Percentiles rank a stretch among this genome's conserved stretches.
Conservation (phyloP, 2,113 vertebrate species). For the Nipponia nippon region DNA sequence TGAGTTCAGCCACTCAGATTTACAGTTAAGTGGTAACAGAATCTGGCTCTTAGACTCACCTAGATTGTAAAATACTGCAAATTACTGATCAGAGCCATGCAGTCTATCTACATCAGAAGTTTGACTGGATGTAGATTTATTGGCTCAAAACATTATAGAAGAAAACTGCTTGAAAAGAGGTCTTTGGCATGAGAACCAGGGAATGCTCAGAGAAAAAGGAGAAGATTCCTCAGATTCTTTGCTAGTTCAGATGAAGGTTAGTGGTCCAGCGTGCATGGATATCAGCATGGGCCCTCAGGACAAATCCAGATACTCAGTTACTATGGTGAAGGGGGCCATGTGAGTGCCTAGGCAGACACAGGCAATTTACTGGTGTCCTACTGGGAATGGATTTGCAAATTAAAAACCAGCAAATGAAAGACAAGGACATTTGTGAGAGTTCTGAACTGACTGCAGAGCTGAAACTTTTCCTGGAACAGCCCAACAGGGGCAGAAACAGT, state of each 20-base stretch:
- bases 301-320: not conserved
- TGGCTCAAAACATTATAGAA: not conserved
- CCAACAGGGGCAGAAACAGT: not conserved
- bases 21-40: not conserved
- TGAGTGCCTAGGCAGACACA: not conserved
- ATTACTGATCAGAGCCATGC: not conserved
- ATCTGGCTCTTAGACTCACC: not conserved
- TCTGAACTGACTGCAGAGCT: not conserved
- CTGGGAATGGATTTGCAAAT: constrained; percentile 27
- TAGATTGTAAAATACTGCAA: not conserved
- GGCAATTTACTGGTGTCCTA: not conserved
- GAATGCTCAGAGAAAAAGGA: not conserved
- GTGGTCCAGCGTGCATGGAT: not conserved
- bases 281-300: not conserved
- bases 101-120: not conserved
- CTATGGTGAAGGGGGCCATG: not conserved
- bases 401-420: constrained; percentile 22
- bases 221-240: not conserved
- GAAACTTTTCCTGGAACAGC: not conserved
- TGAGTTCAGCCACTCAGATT: not conserved
- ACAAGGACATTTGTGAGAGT: constrained; percentile 11
- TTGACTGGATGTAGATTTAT: not conserved
- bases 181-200: not conserved
- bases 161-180: not conserved
- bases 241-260: not conserved